A percentile compares a stretch with the other conserved stretches of the same genome.
Conservation (phyloP, 23 tunicate species). For the Ciona savignyi region DNA sequence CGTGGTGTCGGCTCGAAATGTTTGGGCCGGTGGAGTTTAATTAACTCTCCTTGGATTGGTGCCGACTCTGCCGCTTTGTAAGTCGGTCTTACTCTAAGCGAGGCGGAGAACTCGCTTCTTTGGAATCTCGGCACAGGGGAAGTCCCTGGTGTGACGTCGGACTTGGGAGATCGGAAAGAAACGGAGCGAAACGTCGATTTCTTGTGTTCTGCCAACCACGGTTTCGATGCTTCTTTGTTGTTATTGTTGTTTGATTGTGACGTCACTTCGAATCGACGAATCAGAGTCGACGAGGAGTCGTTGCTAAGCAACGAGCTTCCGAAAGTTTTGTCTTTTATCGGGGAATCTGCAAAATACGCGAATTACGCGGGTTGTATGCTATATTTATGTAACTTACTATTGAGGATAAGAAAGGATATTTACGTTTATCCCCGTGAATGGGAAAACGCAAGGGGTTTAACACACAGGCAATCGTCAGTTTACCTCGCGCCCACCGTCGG, state of each 20-base stretch:
- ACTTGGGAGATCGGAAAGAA: neutral
- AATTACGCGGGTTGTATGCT: no score
- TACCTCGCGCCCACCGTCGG: no score
- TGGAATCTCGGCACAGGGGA: constrained; percentile 25
- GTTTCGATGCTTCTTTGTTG: neutral
- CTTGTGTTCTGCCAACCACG: neutral
- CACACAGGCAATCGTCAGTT: no score
- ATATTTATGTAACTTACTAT: no score
- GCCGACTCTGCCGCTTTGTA: constrained; percentile 10
- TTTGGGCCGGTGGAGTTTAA: constrained; percentile 58
- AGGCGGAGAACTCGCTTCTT: constrained; percentile 40
- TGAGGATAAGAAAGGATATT: no score
- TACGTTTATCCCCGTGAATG: no score
- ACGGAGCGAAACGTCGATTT: neutral
- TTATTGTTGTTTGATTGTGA: neutral
- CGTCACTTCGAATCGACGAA: neutral
- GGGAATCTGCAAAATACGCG: neutral
- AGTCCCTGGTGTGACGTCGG: neutral
- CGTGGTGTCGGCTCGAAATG: constrained; percentile 25
- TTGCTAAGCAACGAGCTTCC: neutral
- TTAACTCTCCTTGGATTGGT: constrained; percentile 30
- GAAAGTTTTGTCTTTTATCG: neutral
- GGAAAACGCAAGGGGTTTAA: no score
- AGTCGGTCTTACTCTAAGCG: constrained; percentile 47
- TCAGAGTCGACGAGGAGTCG: neutral